Evolutionary conservation across 1,140 invertebrate genomes (phyloP).

Genomic region (Ips typographus): DNA sequence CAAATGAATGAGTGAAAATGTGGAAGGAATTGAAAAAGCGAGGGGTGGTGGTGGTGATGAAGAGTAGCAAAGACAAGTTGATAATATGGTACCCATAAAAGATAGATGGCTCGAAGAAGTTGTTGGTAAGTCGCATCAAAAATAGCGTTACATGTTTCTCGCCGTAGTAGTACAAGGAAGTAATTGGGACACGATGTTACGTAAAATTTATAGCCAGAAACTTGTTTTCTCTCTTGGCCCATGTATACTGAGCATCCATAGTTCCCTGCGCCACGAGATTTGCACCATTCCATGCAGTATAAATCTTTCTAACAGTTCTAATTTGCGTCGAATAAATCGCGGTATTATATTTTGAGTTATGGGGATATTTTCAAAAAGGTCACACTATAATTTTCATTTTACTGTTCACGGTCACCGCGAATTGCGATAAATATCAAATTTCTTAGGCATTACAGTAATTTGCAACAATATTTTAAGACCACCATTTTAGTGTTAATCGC

Average conservation of each 20-base stretch:
- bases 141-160: conserved; percentile 44
- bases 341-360: conserved; percentile 43
- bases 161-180: conserved; percentile 49
- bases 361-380: conserved; percentile 41
- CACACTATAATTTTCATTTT: conserved; percentile 40
- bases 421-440: conserved; percentile 36
- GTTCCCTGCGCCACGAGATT: conserved; percentile 33
- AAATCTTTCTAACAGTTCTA: conserved; percentile 46
- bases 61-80: too few species aligned
- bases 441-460: conserved; percentile 36
- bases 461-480: conserved; percentile 30
- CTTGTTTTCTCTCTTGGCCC: conserved; percentile 35
- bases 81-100: too few species aligned
- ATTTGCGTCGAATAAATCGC: conserved; percentile 46
- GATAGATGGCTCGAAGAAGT: too few species aligned
- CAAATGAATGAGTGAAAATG: too few species aligned
- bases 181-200: conserved; percentile 51
- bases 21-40: too few species aligned
- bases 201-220: conserved; percentile 48
- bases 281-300: conserved; percentile 38
- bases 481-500: conserved; percentile 14
- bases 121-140: conserved; percentile 28
- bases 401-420: conserved; percentile 38
- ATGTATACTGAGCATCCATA: conserved; percentile 29
- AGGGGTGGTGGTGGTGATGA: too few species aligned